Evolutionary conservation across 2,888 invertebrate genomes (phyloP), one percentile per base, ranked within the genome.

Genomic region (Mimachlamys varia): DNA sequence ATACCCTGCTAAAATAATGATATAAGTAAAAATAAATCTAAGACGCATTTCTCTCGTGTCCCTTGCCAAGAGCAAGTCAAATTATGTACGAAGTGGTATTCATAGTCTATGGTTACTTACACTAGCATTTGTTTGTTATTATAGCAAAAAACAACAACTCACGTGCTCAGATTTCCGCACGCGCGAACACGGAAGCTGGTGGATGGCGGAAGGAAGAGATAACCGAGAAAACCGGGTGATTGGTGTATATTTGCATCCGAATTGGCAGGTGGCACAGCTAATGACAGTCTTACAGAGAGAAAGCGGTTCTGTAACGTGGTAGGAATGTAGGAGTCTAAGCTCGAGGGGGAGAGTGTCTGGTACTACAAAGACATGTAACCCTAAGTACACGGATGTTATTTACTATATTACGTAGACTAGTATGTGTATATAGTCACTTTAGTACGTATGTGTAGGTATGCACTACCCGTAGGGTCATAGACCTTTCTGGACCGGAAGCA

Each of bases 111-210:
- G 76, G 27, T 76, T 4, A 33, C 76, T 33, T 76, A 27, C 44
- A 76, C 76, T 76, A 27, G 33, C 76, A 76, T 76, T 76, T 76
- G 76, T 76, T 76, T 76, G 76, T 76, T 76, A 76, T 76, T 76
- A 76, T 33, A 12, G 33, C 76, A 76, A 76, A 76, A 76, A 76
- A 76, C 76, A 76, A 76, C 76, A 76, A 76, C 76, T 76, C 76
- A 76, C 76, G 27, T 76, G 76, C 76, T 76, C 33, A 33, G 12
- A 76, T 76, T 76, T 33, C 76, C 76, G 76, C 76, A 76, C 76
- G 76, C 76, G 76, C 76, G 76, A 76, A 76, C 7, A 76, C 76
- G 76, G 76, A 76, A 76, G 76, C 76, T 12, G 27, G 33, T 13
- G 17, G 76, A 76, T 76, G 76, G 76, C 76, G 76, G 76, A 76